Conservation (phyloP, 2,113 vertebrate species). For the Uria aalge region DNA sequence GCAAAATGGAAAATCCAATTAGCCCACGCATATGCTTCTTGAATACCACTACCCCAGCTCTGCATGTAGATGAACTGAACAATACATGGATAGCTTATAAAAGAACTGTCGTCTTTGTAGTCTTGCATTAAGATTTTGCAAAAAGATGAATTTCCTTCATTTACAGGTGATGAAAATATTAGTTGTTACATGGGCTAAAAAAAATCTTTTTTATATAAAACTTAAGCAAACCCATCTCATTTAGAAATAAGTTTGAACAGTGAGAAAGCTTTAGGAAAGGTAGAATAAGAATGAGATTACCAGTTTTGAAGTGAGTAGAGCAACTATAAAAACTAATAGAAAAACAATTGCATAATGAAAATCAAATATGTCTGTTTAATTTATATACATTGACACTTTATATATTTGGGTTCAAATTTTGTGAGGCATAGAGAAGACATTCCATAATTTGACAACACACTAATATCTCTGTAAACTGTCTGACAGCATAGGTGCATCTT, state of each 20-base stretch:
- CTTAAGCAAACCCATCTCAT: not conserved
- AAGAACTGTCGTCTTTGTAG: not conserved
- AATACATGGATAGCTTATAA: not conserved
- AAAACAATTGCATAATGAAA: not conserved
- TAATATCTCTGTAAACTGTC: not conserved
- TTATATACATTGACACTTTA: not conserved
- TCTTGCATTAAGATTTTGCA: not conserved
- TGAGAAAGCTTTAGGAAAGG: not conserved
- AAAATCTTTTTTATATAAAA: not conserved
- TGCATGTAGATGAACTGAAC: constrained; percentile 23
- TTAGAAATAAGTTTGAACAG: not conserved
- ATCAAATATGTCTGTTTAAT: not conserved
- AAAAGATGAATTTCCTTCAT: not conserved
- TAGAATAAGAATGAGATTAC: not conserved
- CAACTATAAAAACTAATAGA: not conserved
- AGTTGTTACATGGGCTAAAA: not conserved
- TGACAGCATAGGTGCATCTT: not conserved
- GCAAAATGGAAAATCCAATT: constrained; percentile 65
- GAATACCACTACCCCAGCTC: not conserved
- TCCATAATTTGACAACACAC: not conserved
- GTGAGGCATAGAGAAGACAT: not conserved
- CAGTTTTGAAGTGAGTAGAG: not conserved
- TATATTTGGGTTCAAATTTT: not conserved
- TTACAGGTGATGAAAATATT: not conserved
- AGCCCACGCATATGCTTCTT: constrained; percentile 27